phyloP scores from a whole-genome alignment of 2,113 vertebrate species.

The Euleptes europaea region DNA sequence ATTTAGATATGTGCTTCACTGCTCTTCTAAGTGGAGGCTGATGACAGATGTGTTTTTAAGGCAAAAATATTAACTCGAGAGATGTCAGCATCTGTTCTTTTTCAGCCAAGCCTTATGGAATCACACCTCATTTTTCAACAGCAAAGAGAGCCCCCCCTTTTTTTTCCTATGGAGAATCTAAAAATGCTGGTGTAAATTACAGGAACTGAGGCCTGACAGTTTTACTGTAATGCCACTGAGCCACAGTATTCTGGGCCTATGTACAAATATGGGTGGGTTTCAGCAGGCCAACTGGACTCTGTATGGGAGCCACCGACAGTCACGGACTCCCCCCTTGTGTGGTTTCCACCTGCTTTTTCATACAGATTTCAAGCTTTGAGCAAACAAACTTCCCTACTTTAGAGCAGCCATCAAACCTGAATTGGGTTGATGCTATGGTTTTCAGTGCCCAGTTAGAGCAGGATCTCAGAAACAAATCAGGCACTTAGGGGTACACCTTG shows the following conservation, averaged over 20 bases:
- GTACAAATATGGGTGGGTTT: constrained; percentile 17
- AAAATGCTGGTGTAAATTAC: constrained; percentile 66
- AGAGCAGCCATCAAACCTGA: too few species aligned
- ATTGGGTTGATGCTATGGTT: too few species aligned
- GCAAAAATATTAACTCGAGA: constrained; percentile 72
- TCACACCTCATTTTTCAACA: constrained; percentile 72
- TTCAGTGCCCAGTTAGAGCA: too few species aligned
- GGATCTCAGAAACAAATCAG: too few species aligned
- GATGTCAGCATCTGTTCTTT: constrained; percentile 75
- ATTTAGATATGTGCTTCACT: constrained; percentile 72
- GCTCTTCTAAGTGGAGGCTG: constrained; percentile 64
- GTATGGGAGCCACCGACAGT: constrained; percentile 17
- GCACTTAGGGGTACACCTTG: too few species aligned
- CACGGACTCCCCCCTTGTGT: background rate
- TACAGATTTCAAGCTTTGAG: constrained; percentile 14
- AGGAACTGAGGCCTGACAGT: constrained; percentile 59
- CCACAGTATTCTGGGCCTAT: constrained; percentile 49
- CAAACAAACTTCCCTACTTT: too few species aligned
- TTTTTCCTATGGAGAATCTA: constrained; percentile 53
- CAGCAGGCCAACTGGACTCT: background rate
- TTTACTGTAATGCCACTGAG: constrained; percentile 66
- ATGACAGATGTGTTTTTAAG: constrained; percentile 75
- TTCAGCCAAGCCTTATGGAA: constrained; percentile 62
- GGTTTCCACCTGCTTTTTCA: constrained; percentile 33
- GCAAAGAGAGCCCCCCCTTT: constrained; percentile 40